Conservation (phyloP, 2,113 vertebrate genomes). For the Isichthys henryi region DNA sequence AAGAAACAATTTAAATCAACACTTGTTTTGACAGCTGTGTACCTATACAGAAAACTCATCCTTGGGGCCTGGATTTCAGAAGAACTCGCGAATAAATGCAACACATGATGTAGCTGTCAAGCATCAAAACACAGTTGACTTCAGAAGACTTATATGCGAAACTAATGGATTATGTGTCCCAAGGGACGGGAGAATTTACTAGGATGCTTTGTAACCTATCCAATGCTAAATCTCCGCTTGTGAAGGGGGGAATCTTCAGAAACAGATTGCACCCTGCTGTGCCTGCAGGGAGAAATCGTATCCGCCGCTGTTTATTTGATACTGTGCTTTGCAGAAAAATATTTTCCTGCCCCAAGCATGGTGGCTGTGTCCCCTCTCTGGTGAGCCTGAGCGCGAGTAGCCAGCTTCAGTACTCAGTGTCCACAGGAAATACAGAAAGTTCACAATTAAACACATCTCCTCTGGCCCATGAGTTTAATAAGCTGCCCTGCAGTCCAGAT, state of each 20-base stretch:
- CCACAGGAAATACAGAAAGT: not conserved
- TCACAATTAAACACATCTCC: not conserved
- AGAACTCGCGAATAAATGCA: not conserved
- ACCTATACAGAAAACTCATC: too few relatives aligned
- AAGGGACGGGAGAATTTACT: constrained; percentile 1
- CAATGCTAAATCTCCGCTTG: not conserved
- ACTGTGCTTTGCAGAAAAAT: constrained; percentile 34
- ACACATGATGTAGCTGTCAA: not conserved
- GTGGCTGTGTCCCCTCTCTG: not conserved
- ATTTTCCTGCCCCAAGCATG: constrained; percentile 27
- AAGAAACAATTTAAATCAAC: not conserved
- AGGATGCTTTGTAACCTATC: constrained; percentile 20
- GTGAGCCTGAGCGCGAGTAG: not conserved
- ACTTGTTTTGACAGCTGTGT: not conserved
- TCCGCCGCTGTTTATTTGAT: constrained; percentile 26
- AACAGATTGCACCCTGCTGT: constrained; percentile 29
- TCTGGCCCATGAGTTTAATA: not conserved
- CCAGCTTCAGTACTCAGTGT: not conserved
- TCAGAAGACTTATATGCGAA: not conserved
- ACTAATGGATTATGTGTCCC: not conserved
- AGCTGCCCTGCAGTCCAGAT: not conserved
- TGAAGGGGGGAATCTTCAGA: not conserved
- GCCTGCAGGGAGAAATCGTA: constrained; percentile 22
- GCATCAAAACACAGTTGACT: not conserved
- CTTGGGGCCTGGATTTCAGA: not conserved